Evolutionary conservation across 2,797 vertebrate genomes (phyloP).

Genomic region (Melopsittacus undulatus): DNA sequence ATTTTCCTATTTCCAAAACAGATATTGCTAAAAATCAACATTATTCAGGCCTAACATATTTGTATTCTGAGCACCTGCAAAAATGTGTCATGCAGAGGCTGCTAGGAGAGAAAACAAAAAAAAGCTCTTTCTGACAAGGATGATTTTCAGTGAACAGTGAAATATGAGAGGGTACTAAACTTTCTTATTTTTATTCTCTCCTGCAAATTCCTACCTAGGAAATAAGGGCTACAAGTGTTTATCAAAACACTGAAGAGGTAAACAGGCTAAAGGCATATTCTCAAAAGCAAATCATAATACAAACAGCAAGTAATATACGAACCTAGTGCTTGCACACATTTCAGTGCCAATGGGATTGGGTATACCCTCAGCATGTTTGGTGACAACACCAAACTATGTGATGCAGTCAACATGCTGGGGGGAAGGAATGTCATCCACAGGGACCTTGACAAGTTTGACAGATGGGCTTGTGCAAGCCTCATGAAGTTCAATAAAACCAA

Average conservation of each 20-base stretch:
- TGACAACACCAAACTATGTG: not conserved
- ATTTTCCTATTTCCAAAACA: not conserved
- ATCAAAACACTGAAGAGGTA: not conserved
- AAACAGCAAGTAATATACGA: not conserved
- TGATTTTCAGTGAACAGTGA: rapidly evolving
- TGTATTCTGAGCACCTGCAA: not conserved
- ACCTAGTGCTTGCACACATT: not conserved
- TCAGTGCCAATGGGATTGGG: not conserved
- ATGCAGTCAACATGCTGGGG: not conserved
- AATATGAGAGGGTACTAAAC: not conserved
- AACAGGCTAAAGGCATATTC: not conserved
- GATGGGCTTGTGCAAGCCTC: not conserved
- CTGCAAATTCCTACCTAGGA: not conserved
- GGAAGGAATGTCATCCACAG: not conserved
- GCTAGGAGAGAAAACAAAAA: not conserved
- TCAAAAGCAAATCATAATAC: not conserved
- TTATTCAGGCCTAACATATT: not conserved
- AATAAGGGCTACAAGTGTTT: not conserved
- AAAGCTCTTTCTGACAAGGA: not conserved
- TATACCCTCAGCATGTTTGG: not conserved
- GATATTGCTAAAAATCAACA: not conserved
- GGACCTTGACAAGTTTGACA: not conserved
- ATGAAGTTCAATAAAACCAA: not conserved
- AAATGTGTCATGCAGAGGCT: not conserved
- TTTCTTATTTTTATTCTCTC: not conserved